phyloP scores from a whole-genome alignment of 2,113 vertebrate species.

The Hippotragus niger region DNA sequence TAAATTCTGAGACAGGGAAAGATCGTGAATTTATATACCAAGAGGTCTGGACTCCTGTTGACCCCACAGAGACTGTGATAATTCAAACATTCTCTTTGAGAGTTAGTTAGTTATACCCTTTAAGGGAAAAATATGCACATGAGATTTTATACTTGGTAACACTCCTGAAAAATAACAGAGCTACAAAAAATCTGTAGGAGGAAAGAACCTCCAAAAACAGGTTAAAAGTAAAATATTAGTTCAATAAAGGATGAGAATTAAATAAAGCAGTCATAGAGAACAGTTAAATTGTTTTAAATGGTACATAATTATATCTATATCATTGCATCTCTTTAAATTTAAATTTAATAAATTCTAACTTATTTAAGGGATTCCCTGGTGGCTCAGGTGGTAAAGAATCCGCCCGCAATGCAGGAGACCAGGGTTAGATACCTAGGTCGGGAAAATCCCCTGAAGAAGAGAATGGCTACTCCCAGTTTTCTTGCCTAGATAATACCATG shows the following conservation, averaged over 20 bases:
- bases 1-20: not conserved
- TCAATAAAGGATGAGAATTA: not conserved
- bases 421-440: not conserved
- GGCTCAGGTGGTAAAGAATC: not conserved
- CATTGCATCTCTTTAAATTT: not conserved
- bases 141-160: not conserved
- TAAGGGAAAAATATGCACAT: not conserved
- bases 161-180: constrained; percentile 16
- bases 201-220: not conserved
- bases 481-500: not conserved
- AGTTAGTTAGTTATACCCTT: not conserved
- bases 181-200: not conserved
- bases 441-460: not conserved
- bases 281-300: not conserved
- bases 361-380: not conserved
- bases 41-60: not conserved
- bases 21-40: not conserved
- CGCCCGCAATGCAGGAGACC: not conserved
- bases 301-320: not conserved
- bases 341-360: not conserved
- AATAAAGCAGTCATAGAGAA: not conserved
- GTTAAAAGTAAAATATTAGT: not conserved
- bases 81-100: not conserved
- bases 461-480: not conserved
- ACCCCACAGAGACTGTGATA: not conserved